Percentiles rank a stretch among this genome's conserved stretches.
phyloP scores from a whole-genome alignment of 1,140 invertebrate species.

The Nephotettix cincticeps region DNA sequence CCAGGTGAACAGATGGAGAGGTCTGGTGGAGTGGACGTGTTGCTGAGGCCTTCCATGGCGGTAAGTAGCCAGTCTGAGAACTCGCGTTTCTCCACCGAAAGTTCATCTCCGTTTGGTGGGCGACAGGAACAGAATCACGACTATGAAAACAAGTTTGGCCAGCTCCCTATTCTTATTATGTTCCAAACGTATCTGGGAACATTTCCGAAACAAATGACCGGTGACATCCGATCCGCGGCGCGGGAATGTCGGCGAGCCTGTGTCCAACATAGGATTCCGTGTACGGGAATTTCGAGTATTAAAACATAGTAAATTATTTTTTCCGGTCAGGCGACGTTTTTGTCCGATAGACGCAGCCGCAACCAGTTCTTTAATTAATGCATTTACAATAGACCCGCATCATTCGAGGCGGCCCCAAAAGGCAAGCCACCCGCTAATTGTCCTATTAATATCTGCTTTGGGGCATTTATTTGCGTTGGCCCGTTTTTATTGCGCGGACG shows the following conservation, averaged over 20 bases:
- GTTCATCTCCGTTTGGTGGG: too few relatives aligned
- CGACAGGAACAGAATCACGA: too few relatives aligned
- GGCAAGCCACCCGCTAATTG: slow-evolving; percentile 5
- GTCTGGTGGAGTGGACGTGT: too few relatives aligned
- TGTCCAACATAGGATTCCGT: slow-evolving; percentile 13
- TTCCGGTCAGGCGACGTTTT: not conserved
- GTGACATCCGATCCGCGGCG: too few relatives aligned
- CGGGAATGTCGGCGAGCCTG: not conserved
- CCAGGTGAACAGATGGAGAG: too few relatives aligned
- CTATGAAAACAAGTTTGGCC: too few relatives aligned
- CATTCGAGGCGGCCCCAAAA: slow-evolving; percentile 7
- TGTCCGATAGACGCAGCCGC: not conserved
- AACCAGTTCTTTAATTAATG: slow-evolving; percentile 9
- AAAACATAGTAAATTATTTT: slow-evolving; percentile 22
- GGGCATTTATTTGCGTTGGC: slow-evolving; percentile 9
- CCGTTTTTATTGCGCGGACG: slow-evolving; percentile 3
- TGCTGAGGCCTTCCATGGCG: too few relatives aligned
- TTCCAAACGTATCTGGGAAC: too few relatives aligned
- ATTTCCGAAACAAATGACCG: too few relatives aligned
- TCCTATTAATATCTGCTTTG: slow-evolving; percentile 16
- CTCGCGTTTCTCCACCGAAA: too few relatives aligned
- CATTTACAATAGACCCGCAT: slow-evolving; percentile 18
- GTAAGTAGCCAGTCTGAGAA: too few relatives aligned
- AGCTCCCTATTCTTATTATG: too few relatives aligned
- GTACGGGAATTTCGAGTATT: not conserved